Base-by-base conservation (phyloP, 2,797 vertebrate genomes). In the Ambastaia sidthimunki region DNA sequence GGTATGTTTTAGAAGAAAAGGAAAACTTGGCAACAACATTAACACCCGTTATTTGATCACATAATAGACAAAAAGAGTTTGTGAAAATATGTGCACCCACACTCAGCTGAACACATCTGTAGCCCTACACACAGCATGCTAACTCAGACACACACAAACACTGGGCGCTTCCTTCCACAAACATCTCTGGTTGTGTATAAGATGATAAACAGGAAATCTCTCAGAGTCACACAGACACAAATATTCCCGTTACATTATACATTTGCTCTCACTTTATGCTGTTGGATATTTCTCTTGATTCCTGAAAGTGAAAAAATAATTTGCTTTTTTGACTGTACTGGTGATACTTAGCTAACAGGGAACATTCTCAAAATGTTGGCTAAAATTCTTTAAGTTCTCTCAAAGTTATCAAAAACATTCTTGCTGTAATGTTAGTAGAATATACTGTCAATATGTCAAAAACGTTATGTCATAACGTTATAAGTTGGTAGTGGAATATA, bases 121-220 rank as follows among this genome's bases (percentile, higher is more conserved):
- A 80, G 15, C 31, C 66, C 3, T 50, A 68, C 52, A 74, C 13
- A 48, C 34, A 28, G 31, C 44, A 34, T 54, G 44, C 28, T 69
- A 67, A n/a, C 15, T 16, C 54, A 66, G 50, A 55, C 23, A 57
- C 52, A 68, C 73, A 78, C 76, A 63, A 50, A 41, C 4, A 23
- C 48, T 37, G 21, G 1, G 21, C 21, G 5, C 69, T 79, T 79
- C 77, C 59, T 79, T 79, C 34, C 60, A 79, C 60, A 25, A 72
- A 66, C 28, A 57, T 78, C 44, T 54, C 13, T 41, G 15, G 54
- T 65, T 78, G 76, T 78, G 66, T 79, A 79, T 47, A 55, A 55
- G 47, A 34, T 79, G 59, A 66, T 66, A 79, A 79, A 79, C 77
- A 79, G 76, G 76, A 78, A 71, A 62, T 47, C 10, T 62, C 68